Conservation (phyloP, 2,797 vertebrate species). For the Coluber constrictor region DNA sequence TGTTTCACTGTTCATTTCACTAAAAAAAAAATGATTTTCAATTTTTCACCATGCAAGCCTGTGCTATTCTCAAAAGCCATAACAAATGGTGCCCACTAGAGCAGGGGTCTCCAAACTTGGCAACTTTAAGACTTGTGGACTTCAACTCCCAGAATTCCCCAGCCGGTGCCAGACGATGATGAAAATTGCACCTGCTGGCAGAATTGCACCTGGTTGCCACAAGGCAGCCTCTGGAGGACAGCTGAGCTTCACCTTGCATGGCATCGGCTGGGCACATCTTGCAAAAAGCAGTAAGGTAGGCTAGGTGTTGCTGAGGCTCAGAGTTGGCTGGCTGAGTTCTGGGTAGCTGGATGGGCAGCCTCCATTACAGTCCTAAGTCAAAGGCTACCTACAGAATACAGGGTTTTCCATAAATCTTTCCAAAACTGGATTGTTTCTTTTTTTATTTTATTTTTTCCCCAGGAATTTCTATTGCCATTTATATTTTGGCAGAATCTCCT, state of each 20-base stretch:
- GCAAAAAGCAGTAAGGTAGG: not conserved
- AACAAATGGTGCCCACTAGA: not conserved
- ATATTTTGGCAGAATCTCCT: not conserved
- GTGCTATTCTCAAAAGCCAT: not conserved
- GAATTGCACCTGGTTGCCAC: too few species aligned
- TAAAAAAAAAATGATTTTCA: too few species aligned
- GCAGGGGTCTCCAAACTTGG: not conserved
- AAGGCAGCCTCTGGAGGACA: not conserved
- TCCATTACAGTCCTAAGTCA: not conserved
- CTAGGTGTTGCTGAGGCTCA: not conserved
- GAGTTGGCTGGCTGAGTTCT: not conserved
- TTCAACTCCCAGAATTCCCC: not conserved
- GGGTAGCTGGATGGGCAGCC: not conserved
- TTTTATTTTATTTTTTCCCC: rapidly evolving
- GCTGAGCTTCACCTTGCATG: not conserved
- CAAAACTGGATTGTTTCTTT: not conserved
- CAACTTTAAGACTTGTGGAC: not conserved
- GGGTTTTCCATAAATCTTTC: not conserved
- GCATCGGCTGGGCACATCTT: not conserved
- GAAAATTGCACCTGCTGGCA: not conserved
- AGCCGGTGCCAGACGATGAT: not conserved
- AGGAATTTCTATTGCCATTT: not conserved
- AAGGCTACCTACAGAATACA: not conserved
- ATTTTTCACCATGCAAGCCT: not conserved
- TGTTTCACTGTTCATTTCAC: not conserved